Evolutionary conservation across 2,797 vertebrate genomes (phyloP).

Genomic region (Chloroceryle amazona): DNA sequence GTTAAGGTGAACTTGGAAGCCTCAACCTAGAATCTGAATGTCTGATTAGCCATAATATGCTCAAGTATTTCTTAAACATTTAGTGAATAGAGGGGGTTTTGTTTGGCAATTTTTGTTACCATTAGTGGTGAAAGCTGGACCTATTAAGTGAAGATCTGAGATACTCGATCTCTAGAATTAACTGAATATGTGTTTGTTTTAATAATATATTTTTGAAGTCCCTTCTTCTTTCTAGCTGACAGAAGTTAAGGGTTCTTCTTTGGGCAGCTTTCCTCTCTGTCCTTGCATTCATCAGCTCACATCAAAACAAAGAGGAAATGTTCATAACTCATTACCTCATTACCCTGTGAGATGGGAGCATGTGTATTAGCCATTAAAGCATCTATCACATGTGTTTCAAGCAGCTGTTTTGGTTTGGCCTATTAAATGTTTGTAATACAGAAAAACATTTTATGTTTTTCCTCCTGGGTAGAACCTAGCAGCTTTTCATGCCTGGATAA

Average conservation of each 20-base stretch:
- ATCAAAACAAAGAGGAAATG: neutral
- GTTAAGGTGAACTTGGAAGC: neutral
- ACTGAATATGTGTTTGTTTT: neutral
- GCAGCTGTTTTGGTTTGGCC: neutral
- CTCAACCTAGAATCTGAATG: neutral
- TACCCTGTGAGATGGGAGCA: neutral
- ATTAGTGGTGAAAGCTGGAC: neutral
- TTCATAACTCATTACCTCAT: neutral
- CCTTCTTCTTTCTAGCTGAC: neutral
- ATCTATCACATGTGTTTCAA: neutral
- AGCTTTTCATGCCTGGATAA: conserved; percentile 24
- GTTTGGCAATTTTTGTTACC: neutral
- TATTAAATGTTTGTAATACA: neutral
- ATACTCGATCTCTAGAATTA: neutral
- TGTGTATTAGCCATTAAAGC: neutral
- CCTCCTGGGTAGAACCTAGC: neutral
- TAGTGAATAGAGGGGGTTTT: neutral
- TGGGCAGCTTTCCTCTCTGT: neutral
- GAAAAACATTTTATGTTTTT: neutral
- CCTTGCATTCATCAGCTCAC: neutral
- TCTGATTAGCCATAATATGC: neutral
- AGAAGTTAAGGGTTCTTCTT: neutral
- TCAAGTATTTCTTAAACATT: neutral
- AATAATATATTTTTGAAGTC: neutral
- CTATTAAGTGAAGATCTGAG: neutral